phyloP scores from a whole-genome alignment of 2,888 invertebrate genomes.

The Gymnosoma rotundatum region DNA sequence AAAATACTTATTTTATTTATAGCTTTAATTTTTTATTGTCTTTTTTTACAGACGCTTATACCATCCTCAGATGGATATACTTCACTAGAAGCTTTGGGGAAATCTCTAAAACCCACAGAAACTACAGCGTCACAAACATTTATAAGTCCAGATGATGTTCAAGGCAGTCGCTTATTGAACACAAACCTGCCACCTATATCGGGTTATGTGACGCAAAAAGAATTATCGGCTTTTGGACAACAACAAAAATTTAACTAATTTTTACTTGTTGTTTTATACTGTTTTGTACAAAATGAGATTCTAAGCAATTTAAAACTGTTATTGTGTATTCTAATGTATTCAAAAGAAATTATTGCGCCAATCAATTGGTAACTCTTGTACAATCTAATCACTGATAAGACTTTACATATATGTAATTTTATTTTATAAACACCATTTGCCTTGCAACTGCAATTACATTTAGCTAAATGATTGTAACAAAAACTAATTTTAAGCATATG shows the following conservation, averaged over 20 bases:
- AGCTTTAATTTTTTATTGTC: background rate
- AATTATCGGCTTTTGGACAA: slow-evolving; percentile 74
- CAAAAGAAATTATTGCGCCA: slow-evolving; percentile 28
- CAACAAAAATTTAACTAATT: slow-evolving; percentile 64
- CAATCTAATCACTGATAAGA: slow-evolving; percentile 65
- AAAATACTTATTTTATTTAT: background rate
- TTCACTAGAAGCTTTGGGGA: slow-evolving; percentile 72
- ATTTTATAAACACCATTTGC: slow-evolving; percentile 26
- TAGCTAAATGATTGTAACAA: slow-evolving; percentile 7
- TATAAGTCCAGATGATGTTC: slow-evolving; percentile 24
- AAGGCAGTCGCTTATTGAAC: background rate
- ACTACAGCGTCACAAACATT: slow-evolving; percentile 47
- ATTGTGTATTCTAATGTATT: slow-evolving; percentile 2
- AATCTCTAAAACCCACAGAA: slow-evolving; percentile 54
- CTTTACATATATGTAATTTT: slow-evolving; percentile 13
- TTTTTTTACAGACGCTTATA: slow-evolving; percentile 43
- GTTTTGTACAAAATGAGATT: slow-evolving; percentile 68
- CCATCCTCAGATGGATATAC: slow-evolving; percentile 72
- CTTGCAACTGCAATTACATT: slow-evolving; percentile 21
- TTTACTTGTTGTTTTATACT: slow-evolving; percentile 6
- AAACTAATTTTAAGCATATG: slow-evolving; percentile 18
- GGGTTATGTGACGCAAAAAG: slow-evolving; percentile 76
- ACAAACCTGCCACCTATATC: slow-evolving; percentile 71
- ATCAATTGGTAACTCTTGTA: slow-evolving; percentile 36
- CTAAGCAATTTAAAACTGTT: slow-evolving; percentile 18